Conservation (phyloP, 2,888 invertebrate genomes). For the Branchellion lobata region DNA sequence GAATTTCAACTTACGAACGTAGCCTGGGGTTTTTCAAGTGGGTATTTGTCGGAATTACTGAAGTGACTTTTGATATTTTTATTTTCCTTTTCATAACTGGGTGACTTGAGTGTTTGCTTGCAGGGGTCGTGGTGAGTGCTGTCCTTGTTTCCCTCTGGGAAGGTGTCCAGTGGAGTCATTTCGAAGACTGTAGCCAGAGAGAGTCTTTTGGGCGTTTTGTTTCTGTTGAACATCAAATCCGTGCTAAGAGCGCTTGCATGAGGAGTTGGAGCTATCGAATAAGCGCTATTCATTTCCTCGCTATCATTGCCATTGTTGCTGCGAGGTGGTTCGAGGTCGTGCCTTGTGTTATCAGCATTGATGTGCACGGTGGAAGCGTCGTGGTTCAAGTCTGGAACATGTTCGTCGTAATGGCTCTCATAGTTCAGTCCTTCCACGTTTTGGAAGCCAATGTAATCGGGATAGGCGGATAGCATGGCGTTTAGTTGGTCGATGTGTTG, state of each 20-base stretch:
- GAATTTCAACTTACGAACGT: too few species aligned
- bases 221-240: not conserved
- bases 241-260: too few species aligned
- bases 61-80: too few species aligned
- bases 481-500: slow-evolving; percentile 70
- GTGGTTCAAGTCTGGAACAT: too few species aligned
- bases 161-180: not conserved
- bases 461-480: slow-evolving; percentile 44
- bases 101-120: not conserved
- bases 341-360: not conserved
- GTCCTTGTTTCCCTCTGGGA: too few species aligned
- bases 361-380: not conserved
- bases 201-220: slow-evolving; percentile 20
- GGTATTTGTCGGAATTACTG: too few species aligned
- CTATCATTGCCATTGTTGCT: not conserved
- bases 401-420: too few species aligned
- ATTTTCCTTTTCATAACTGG: not conserved
- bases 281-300: too few species aligned
- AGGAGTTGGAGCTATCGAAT: too few species aligned
- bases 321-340: not conserved
- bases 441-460: slow-evolving; percentile 17
- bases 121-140: too few species aligned
- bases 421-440: not conserved
- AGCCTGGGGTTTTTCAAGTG: too few species aligned
- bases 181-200: slow-evolving; percentile 32